phyloP scores from a whole-genome alignment of 2,888 invertebrate species.

The Pegoplata infirma region DNA sequence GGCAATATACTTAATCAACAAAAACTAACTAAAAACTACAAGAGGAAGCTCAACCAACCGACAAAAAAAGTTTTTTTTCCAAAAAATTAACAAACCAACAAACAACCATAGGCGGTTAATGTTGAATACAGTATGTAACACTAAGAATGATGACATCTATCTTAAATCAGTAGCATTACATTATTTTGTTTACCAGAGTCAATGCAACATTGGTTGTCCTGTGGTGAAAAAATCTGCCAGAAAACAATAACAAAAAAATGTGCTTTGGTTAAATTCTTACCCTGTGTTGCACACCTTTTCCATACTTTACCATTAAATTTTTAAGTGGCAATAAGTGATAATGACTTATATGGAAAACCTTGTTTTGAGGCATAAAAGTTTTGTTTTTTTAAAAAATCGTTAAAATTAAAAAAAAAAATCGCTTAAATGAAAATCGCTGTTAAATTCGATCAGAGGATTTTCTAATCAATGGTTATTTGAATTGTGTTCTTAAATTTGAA shows the following conservation, averaged over 20 bases:
- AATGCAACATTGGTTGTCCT: constrained; percentile 22
- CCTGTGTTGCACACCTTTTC: neutral
- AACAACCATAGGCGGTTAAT: constrained; percentile 8
- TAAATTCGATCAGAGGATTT: too few relatives aligned
- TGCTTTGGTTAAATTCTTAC: constrained; percentile 12
- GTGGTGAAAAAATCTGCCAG: constrained; percentile 16
- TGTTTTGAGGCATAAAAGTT: too few relatives aligned
- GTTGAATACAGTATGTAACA: constrained; percentile 11
- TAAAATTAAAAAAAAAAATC: too few relatives aligned
- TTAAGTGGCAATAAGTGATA: too few relatives aligned
- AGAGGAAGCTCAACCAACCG: constrained; percentile 13
- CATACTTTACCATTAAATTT: neutral
- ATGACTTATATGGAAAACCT: too few relatives aligned
- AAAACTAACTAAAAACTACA: constrained; percentile 5
- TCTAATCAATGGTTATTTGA: too few relatives aligned
- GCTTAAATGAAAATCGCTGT: too few relatives aligned
- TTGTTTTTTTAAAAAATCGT: too few relatives aligned
- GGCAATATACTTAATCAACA: neutral
- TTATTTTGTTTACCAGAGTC: constrained; percentile 19
- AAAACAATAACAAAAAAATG: neutral
- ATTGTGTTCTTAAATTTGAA: too few relatives aligned
- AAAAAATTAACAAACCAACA: neutral
- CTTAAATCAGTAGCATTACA: constrained; percentile 18
- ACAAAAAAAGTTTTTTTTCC: neutral
- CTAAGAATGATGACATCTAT: constrained; percentile 16